Percentiles rank a stretch among this genome's conserved stretches.
Evolutionary conservation across 2,113 vertebrate genomes (phyloP).

Genomic region (Xyrauchen texanus): DNA sequence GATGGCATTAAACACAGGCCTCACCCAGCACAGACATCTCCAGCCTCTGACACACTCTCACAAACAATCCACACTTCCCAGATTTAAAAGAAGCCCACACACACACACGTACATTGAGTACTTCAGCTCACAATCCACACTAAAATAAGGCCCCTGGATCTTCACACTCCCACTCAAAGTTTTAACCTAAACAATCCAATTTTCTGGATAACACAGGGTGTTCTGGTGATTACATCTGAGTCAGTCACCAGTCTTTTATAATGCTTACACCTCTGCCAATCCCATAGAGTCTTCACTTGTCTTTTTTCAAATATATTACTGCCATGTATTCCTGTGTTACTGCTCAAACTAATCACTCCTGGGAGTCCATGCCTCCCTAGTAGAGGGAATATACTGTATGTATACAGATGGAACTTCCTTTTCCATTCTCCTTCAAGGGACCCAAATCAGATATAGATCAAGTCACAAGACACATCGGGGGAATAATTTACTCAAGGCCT

Average conservation of each 20-base stretch:
- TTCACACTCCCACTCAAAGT: slow-evolving; percentile 27
- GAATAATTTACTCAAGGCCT: slow-evolving; percentile 18
- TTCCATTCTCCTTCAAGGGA: neutral
- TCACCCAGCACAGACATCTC: slow-evolving; percentile 1
- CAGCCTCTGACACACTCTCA: slow-evolving; percentile 22
- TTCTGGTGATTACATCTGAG: neutral
- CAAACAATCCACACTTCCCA: neutral
- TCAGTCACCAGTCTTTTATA: neutral
- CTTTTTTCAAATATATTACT: neutral
- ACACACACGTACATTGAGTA: neutral
- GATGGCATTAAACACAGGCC: neutral
- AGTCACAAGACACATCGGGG: slow-evolving; percentile 17
- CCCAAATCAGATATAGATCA: slow-evolving; percentile 33
- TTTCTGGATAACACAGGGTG: neutral
- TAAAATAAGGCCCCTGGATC: neutral
- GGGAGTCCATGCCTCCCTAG: neutral
- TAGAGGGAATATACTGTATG: neutral
- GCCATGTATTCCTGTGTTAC: neutral
- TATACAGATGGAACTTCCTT: neutral
- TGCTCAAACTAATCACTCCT: neutral
- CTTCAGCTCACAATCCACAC: neutral
- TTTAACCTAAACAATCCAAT: slow-evolving; percentile 33
- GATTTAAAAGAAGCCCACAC: neutral
- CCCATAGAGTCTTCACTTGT: neutral
- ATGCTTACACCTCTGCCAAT: neutral